A percentile compares a stretch with the other conserved stretches of the same genome.
These are phyloP conservation scores for Psix sp. DNA, from an alignment of 1,140 invertebrate species.

Conservation along the genomic window DNA sequence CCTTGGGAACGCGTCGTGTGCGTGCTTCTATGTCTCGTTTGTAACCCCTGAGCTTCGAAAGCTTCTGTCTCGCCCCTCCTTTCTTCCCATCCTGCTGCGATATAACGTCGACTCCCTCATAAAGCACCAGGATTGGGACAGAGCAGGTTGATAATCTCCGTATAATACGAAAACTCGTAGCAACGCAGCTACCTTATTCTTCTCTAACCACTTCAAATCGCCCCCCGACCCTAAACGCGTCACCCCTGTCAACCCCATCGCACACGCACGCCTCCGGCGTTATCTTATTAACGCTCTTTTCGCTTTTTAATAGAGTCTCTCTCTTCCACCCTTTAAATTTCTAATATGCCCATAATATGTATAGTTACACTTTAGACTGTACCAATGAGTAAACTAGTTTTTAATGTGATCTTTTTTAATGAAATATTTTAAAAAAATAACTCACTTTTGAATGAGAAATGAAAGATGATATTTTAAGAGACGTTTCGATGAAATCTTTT, in stretches of 20 bases:
- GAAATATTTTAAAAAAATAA: too few species aligned
- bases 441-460: too few species aligned
- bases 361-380: slow-evolving; percentile 28
- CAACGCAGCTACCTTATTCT: slow-evolving; percentile 58
- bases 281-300: slow-evolving; percentile 59
- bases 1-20: slow-evolving; percentile 67
- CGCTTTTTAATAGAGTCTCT: slow-evolving; percentile 49
- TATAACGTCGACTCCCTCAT: slow-evolving; percentile 43
- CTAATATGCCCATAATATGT: slow-evolving; percentile 44
- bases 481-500: too few species aligned
- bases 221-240: slow-evolving; percentile 41
- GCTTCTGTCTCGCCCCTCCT: slow-evolving; percentile 54
- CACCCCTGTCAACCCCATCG: slow-evolving; percentile 55
- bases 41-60: slow-evolving; percentile 57
- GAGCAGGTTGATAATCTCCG: slow-evolving; percentile 77
- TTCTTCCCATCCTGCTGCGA: slow-evolving; percentile 25
- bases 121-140: slow-evolving; percentile 65
- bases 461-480: too few species aligned
- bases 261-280: slow-evolving; percentile 51
- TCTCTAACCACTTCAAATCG: slow-evolving; percentile 67
- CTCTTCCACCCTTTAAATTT: slow-evolving; percentile 28
- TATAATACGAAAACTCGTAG: slow-evolving; percentile 75
- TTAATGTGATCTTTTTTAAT: too few species aligned
- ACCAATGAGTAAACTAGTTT: slow-evolving; percentile 6
- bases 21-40: slow-evolving; percentile 69